Evolutionary conservation across 37 sponge, comb jelly and placozoan species (phyloP).

Genomic region (Ephydatia muelleri): DNA sequence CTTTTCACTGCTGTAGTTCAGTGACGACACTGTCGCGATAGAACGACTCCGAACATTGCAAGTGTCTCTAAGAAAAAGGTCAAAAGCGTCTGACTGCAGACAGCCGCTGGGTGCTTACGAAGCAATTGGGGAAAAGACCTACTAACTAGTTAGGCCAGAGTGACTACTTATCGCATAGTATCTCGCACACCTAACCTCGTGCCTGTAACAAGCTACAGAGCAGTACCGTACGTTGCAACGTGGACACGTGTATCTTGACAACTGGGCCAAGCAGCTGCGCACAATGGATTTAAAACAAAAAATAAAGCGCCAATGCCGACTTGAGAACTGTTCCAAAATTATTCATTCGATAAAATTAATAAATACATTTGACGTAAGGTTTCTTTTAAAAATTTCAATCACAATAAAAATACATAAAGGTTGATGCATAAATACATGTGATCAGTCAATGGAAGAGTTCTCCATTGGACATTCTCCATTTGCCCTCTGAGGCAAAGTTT

Average conservation of each 20-base stretch:
- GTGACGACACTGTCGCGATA: conserved; percentile 72
- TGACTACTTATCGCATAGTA: no score
- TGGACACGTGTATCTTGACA: conserved; percentile 85
- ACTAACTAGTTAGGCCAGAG: no score
- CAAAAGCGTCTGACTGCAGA: not conserved
- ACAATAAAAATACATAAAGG: no score
- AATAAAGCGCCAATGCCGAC: not conserved
- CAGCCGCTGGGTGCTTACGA: not conserved
- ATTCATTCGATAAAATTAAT: no score
- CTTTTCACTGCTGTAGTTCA: conserved; percentile 46
- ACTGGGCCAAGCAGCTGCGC: conserved; percentile 54
- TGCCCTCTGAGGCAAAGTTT: no score
- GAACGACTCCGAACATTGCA: conserved; percentile 78
- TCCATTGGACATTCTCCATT: no score
- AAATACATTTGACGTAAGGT: no score
- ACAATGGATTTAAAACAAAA: not conserved
- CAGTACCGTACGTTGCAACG: conserved; percentile 79
- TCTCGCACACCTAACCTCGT: conserved; percentile 45
- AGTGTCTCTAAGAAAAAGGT: conserved; percentile 63
- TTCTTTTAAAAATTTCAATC: no score
- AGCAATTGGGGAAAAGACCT: no score
- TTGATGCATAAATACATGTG: no score
- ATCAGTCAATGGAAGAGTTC: no score
- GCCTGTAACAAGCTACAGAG: conserved; percentile 78
- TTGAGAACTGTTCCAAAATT: no score